Conservation (phyloP, 2,797 vertebrate genomes). For the Phoxinus dragarum region DNA sequence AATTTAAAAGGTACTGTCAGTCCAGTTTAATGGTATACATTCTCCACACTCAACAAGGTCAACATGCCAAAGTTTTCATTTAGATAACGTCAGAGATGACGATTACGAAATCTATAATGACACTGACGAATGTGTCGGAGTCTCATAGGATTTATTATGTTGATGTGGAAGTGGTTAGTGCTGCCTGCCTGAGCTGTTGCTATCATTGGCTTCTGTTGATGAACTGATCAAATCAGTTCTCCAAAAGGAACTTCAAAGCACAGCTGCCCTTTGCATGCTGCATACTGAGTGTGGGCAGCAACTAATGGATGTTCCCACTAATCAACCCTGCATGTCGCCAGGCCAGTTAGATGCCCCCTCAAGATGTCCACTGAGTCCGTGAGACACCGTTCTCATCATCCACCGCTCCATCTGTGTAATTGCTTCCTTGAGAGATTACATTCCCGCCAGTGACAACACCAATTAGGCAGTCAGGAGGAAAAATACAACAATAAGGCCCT, state of each 20-base stretch:
- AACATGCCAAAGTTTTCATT: neutral
- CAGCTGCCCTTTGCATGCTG: constrained; percentile 41
- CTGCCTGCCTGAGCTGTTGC: neutral
- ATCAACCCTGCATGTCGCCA: constrained; percentile 51
- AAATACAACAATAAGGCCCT: constrained; percentile 58
- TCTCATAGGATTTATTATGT: neutral
- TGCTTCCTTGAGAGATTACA: constrained; percentile 73
- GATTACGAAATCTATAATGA: neutral
- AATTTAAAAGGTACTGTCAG: neutral
- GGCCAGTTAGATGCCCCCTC: constrained; percentile 45
- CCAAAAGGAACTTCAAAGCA: constrained; percentile 35
- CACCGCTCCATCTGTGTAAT: constrained; percentile 69
- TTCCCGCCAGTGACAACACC: constrained; percentile 64
- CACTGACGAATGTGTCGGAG: neutral
- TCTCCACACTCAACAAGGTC: neutral
- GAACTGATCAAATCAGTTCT: constrained; percentile 35
- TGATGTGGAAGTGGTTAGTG: constrained; percentile 4
- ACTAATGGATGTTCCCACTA: constrained; percentile 57
- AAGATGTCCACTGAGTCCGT: constrained; percentile 53
- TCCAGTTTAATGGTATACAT: neutral
- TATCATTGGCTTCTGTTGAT: constrained; percentile 22
- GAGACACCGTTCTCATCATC: constrained; percentile 63
- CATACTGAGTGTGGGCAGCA: constrained; percentile 51
- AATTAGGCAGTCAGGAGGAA: constrained; percentile 61
- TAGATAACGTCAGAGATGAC: too few species aligned